Base-by-base conservation (phyloP, 1,140 invertebrate genomes). In the Acromyrmex heyeri region DNA sequence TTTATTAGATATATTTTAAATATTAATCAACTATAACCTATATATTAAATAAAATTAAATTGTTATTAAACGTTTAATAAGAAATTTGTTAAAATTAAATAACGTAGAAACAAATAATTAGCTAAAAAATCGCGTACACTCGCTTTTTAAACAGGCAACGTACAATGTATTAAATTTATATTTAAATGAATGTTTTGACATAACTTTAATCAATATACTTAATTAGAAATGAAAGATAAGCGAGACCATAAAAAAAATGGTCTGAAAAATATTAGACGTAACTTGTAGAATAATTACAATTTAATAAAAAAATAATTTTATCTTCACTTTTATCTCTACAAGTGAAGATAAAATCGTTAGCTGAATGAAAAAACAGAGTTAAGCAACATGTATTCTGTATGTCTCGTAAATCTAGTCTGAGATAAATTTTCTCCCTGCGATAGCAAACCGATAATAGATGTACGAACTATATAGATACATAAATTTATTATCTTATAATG, bases 361-460 rank as follows among this genome's bases (percentile, higher is more conserved):
- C 5, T 16, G 0, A 48, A 48, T 10, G 24, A 61, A 62, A 59
- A 27, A 77, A 44, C 59, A 44, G 24, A 38, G 8, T 48, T 76
- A 48, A 61, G 16, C 24, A 12, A 69, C 55, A 34, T 55, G 2
- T 53, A 79, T 79, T 67, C n/a, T 69, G 10, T 34, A 69, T 50
- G 14, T 44, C 18, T 8, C 3, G 10, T 7, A 38, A 53, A 48
- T 67, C 14, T 27, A 79, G 16, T 34, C 4, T 5, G 5, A 69
- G 30, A n/a, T 3, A 81, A 70, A 55, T 2, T 53, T 34, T 30
- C 30, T 81, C 3, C 18, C 61, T 53, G 14, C 6, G 8, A 79
- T 67, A 67, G 1, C 10, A 70, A 24, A 73, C n/a, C n/a, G 14
- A 83, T 67, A 67, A 12, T 67, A 67, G n/a, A 44, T 75, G 73